These are phyloP conservation scores for Labroides dimidiatus DNA, from an alignment of 2,797 vertebrate genomes.

Conservation along the genomic window DNA sequence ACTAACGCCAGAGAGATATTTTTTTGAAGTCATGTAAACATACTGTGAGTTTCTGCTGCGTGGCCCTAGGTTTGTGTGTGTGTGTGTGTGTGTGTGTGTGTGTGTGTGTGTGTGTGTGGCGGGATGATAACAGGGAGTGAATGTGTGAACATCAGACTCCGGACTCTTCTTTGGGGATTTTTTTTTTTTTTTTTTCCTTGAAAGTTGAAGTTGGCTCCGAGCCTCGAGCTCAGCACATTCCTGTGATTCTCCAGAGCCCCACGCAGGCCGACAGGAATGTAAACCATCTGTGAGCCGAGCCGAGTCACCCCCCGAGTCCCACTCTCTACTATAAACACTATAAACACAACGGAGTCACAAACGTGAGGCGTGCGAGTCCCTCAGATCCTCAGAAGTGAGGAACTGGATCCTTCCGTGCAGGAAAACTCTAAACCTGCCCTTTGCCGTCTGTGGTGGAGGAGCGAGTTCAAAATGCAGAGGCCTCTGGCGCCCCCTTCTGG, in stretches of 20 bases:
- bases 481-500: constrained; percentile 5
- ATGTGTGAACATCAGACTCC: constrained; percentile 27
- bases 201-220: constrained; percentile 11
- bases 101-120: background rate
- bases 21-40: too few relatives aligned
- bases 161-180: background rate
- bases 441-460: background rate
- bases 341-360: background rate
- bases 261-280: constrained; percentile 53
- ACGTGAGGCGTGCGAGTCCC: background rate
- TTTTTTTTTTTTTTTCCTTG: constrained; percentile 29
- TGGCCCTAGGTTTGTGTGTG: too few relatives aligned
- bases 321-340: background rate
- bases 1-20: too few relatives aligned
- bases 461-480: background rate
- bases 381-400: too few relatives aligned
- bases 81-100: background rate
- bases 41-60: too few relatives aligned
- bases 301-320: background rate
- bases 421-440: background rate
- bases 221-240: constrained; percentile 54
- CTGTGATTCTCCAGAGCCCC: constrained; percentile 38
- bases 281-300: constrained; percentile 27
- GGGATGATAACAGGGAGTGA: constrained; percentile 2
- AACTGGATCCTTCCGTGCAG: too few relatives aligned